A percentile compares a stretch with the other conserved stretches of the same genome.
phyloP scores from a whole-genome alignment of 2,888 invertebrate species.

The Plebejus melissa region DNA sequence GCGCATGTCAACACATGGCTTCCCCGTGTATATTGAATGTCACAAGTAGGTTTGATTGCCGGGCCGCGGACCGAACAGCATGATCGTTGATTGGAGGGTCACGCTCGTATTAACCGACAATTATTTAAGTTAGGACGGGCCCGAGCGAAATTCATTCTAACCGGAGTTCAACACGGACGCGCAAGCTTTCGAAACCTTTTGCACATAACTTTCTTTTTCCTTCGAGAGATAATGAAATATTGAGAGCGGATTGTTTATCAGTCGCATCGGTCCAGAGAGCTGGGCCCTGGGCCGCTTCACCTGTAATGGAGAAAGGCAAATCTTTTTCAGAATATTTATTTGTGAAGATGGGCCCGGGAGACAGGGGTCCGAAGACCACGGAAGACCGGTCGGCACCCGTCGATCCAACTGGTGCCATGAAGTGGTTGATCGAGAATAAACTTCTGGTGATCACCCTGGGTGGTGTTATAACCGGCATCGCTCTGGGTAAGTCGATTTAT shows the following conservation, averaged over 20 bases:
- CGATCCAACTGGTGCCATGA: slow-evolving; percentile 82
- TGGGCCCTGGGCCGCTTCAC: slow-evolving; percentile 47
- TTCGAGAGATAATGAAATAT: slow-evolving; percentile 15
- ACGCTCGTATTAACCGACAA: slow-evolving; percentile 25
- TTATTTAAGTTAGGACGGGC: slow-evolving; percentile 25
- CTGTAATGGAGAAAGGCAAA: slow-evolving; percentile 81
- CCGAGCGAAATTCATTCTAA: slow-evolving; percentile 18
- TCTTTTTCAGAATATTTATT: slow-evolving; percentile 89
- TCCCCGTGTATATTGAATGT: slow-evolving; percentile 38
- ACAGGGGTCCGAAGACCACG: slow-evolving; percentile 80
- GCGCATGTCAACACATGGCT: slow-evolving; percentile 61
- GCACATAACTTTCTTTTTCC: not conserved
- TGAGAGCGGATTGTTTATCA: slow-evolving; percentile 30
- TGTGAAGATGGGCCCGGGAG: slow-evolving; percentile 87
- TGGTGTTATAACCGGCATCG: slow-evolving; percentile 87
- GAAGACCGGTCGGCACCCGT: slow-evolving; percentile 81
- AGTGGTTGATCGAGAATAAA: slow-evolving; percentile 86
- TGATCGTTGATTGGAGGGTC: slow-evolving; percentile 23
- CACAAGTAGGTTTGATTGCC: slow-evolving; percentile 31
- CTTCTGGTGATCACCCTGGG: slow-evolving; percentile 88
- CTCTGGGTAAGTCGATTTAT: slow-evolving; percentile 78
- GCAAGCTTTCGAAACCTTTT: not conserved
- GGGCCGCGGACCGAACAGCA: slow-evolving; percentile 27
- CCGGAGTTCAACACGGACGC: not conserved
- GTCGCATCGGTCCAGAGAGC: slow-evolving; percentile 42